Evolutionary conservation across 2,888 invertebrate genomes (phyloP).

Genomic region (Corythucha ciliata): DNA sequence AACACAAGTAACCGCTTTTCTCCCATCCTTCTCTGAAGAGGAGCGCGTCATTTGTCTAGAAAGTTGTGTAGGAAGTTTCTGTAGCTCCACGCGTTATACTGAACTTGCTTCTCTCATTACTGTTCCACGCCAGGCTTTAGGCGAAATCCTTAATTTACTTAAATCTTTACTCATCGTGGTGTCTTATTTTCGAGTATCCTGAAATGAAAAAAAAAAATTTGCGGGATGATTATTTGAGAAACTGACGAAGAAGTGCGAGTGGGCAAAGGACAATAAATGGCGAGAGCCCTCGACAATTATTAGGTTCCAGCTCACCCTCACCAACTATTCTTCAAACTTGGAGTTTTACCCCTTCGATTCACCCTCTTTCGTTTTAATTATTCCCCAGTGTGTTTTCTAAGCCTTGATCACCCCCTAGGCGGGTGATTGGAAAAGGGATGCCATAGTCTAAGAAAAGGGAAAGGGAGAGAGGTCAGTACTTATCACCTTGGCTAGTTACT

Average conservation of each 20-base stretch:
- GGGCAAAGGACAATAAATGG: conserved; percentile 3
- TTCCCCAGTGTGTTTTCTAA: conserved; percentile 21
- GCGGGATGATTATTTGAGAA: background rate
- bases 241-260: background rate
- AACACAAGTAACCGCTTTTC: too few species aligned
- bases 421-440: conserved; percentile 23
- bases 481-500: conserved; percentile 15
- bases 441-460: background rate
- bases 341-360: background rate
- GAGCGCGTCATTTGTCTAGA: too few species aligned
- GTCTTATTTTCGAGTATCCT: too few species aligned
- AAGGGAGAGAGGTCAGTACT: conserved; percentile 3
- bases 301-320: background rate
- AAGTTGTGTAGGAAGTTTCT: too few species aligned
- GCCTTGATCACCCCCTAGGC: conserved; percentile 22
- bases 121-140: too few species aligned
- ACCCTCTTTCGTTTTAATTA: conserved; percentile 17
- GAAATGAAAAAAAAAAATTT: too few species aligned
- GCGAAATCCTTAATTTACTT: too few species aligned
- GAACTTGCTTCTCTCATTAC: too few species aligned
- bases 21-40: too few species aligned
- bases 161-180: too few species aligned
- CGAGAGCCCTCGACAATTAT: conserved; percentile 8
- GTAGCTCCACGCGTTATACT: too few species aligned
- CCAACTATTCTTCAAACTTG: background rate